phyloP scores from a whole-genome alignment of 2,888 invertebrate genomes.

The Chirona hameri region DNA sequence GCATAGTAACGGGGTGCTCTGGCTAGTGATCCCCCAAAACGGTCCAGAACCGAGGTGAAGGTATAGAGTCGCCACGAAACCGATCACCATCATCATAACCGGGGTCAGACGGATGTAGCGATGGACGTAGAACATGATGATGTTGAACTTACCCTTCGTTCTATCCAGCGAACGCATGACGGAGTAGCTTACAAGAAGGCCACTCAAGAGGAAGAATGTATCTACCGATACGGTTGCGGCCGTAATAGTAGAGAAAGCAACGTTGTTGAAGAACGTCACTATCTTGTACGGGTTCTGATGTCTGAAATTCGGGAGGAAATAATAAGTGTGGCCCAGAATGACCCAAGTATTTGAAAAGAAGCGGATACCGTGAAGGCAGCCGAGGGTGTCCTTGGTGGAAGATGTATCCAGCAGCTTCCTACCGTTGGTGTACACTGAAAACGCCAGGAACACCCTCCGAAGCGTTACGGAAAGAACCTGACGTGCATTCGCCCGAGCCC shows the following conservation, averaged over 20 bases:
- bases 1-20: not conserved
- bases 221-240: not conserved
- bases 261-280: not conserved
- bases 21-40: not conserved
- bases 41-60: not conserved
- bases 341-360: not conserved
- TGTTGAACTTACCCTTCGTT: not conserved
- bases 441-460: not conserved
- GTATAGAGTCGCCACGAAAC: not conserved
- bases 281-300: not conserved
- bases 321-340: not conserved
- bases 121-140: not conserved
- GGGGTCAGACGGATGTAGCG: constrained; percentile 4
- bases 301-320: not conserved
- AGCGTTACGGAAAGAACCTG: not conserved
- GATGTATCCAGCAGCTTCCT: not conserved
- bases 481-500: not conserved
- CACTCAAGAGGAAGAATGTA: not conserved
- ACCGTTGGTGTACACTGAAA: not conserved
- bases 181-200: not conserved
- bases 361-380: not conserved
- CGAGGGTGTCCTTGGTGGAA: not conserved
- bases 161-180: not conserved
- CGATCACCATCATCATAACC: not conserved
- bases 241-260: not conserved